Conservation (phyloP, 2,888 invertebrate species). For the Dynastes tityus region DNA sequence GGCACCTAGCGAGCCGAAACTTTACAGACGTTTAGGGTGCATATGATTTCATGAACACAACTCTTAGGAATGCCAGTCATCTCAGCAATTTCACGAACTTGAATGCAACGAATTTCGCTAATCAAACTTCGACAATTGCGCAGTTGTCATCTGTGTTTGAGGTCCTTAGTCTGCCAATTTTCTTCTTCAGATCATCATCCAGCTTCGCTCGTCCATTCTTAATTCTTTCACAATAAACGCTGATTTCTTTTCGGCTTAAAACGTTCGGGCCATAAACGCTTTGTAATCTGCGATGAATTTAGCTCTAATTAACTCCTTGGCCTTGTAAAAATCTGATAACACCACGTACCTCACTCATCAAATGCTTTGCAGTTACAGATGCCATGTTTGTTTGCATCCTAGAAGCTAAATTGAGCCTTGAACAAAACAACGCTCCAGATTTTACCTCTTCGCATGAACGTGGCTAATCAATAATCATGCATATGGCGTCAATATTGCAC, state of each 20-base stretch:
- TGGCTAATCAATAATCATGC: no score
- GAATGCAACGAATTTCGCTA: not conserved
- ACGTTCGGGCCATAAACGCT: not conserved
- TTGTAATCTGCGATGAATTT: no score
- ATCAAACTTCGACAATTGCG: not conserved
- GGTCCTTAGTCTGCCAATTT: no score
- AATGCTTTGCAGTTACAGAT: no score
- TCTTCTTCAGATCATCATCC: not conserved
- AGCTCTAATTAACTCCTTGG: no score
- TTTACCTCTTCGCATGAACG: no score
- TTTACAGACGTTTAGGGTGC: not conserved
- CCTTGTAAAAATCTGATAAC: no score
- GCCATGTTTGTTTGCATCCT: no score
- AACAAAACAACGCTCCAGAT: no score
- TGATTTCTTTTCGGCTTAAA: slow-evolving; percentile 4
- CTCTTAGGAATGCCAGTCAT: not conserved
- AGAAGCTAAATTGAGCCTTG: no score
- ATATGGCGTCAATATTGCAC: no score
- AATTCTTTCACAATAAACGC: not conserved
- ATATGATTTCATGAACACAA: not conserved
- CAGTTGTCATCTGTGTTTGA: not conserved
- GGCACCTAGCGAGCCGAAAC: slow-evolving; percentile 2
- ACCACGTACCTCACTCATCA: no score
- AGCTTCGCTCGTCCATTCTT: not conserved
- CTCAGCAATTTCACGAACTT: not conserved